Evolutionary conservation across 2,113 vertebrate genomes (phyloP), one percentile per base, ranked within the genome.

Genomic region (Anarrhichthys ocellatus): DNA sequence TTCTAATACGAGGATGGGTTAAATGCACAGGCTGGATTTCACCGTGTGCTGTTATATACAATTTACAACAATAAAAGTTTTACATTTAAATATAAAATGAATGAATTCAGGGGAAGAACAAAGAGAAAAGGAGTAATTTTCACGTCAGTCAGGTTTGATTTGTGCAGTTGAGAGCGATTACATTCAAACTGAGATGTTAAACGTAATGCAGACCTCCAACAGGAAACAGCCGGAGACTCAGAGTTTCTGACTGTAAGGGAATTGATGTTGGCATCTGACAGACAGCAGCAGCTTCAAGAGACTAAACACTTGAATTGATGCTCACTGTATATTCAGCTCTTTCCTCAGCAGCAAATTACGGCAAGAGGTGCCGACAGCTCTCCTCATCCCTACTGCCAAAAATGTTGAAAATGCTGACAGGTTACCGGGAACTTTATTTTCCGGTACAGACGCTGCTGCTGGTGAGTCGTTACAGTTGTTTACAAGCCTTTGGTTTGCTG

Each of bases 341-440:
- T 71, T 81, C 71, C 66, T 65, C 48, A 5, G 46, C 76, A 67
- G 72, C 24, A 54, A 79, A 84, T 81, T 67, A 76, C 61, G 68
- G 75, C 78, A 52, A 50, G 46, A 38, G 40, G 48, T 54, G 8
- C 42, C 34, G 61, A 80, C 68, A 64, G 29, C 61, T 13, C 17
- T 46, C 42, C 74, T 77, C 78, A 52, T 46, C 15, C 71, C 50
- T 18, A 0, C 81, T 67, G 67, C 66, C 67, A 59, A 34, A 71
- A 74, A 44, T 46, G 56, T 40, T 84, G 14, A 44, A 68, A 73
- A 76, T 66, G 76, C 85, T 86, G 83, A 89, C 79, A 83, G 78
- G 77, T 73, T 73, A 81, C 56, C 52, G 78, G n/a, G 63, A 66
- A 48, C 46, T 48, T 48, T 48, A 48, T 34, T 34, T 48, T 18